Conservation (phyloP, 2,888 invertebrate genomes). For the Troilus luridus region DNA sequence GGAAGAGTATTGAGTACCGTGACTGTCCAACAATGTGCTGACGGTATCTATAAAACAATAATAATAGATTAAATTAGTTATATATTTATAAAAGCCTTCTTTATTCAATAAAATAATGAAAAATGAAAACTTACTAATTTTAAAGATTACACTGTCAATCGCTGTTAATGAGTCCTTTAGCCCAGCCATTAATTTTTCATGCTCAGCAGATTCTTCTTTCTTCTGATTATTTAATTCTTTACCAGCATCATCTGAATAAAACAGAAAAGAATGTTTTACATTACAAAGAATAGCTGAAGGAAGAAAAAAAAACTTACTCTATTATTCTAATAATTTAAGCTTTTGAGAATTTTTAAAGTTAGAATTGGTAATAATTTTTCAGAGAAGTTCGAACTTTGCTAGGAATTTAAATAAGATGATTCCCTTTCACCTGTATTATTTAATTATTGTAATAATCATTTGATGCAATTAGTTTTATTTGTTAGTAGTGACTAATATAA, state of each 20-base stretch:
- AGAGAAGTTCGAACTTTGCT: too few relatives aligned
- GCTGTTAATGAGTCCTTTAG: not conserved
- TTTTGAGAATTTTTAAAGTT: too few relatives aligned
- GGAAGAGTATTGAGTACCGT: not conserved
- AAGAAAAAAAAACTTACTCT: too few relatives aligned
- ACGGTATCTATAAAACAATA: conserved; percentile 21
- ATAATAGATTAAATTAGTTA: not conserved
- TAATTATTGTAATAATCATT: too few relatives aligned
- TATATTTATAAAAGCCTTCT: not conserved
- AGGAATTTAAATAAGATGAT: too few relatives aligned
- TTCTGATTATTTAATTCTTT: conserved; percentile 44
- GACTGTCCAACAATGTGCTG: not conserved
- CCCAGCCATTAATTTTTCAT: conserved; percentile 45
- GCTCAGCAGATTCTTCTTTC: conserved; percentile 36
- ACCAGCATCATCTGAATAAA: conserved; percentile 44
- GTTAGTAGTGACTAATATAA: too few relatives aligned
- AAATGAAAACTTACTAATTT: conserved; percentile 14
- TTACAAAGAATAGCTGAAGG: too few relatives aligned
- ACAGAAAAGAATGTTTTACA: not conserved
- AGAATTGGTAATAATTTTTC: too few relatives aligned
- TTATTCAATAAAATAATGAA: not conserved
- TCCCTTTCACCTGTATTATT: too few relatives aligned
- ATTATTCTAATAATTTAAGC: too few relatives aligned
- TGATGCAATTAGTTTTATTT: too few relatives aligned
- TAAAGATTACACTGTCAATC: not conserved